A percentile compares a stretch with the other conserved stretches of the same genome.
Conservation (phyloP, 2,113 vertebrate species). For the Oenanthe oenanthe region DNA sequence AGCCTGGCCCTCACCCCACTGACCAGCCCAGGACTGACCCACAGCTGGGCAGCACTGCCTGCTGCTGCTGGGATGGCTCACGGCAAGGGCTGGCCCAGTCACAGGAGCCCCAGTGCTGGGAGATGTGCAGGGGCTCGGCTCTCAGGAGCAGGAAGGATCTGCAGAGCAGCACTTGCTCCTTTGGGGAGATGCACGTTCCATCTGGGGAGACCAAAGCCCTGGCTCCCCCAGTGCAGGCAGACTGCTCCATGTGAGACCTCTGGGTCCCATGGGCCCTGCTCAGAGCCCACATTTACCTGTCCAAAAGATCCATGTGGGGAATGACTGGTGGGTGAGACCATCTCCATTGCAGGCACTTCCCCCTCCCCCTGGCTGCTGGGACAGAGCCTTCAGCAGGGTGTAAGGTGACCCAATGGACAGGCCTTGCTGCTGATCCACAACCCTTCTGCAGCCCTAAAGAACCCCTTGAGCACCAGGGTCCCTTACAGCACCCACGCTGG, state of each 20-base stretch:
- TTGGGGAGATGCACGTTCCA: neutral
- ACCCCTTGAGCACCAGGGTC: neutral
- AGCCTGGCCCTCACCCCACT: neutral
- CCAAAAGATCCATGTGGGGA: neutral
- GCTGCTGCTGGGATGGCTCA: neutral
- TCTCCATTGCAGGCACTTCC: neutral
- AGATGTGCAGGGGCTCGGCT: neutral
- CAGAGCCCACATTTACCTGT: neutral
- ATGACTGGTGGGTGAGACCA: neutral
- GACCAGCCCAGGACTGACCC: neutral
- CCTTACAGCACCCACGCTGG: neutral
- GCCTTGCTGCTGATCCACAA: neutral
- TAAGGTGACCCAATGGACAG: neutral
- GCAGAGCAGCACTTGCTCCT: neutral
- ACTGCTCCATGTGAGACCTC: fast-evolving
- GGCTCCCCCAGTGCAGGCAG: fast-evolving
- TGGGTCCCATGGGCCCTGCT: neutral
- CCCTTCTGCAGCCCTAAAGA: neutral
- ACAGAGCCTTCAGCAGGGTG: neutral
- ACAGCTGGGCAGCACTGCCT: fast-evolving
- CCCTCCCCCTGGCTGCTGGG: neutral
- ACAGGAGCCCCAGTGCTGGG: neutral
- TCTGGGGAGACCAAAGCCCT: neutral
- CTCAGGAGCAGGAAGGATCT: neutral
- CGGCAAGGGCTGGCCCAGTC: neutral